Base-by-base conservation (phyloP, 1,140 invertebrate genomes). In the Drosophila sp. region DNA sequence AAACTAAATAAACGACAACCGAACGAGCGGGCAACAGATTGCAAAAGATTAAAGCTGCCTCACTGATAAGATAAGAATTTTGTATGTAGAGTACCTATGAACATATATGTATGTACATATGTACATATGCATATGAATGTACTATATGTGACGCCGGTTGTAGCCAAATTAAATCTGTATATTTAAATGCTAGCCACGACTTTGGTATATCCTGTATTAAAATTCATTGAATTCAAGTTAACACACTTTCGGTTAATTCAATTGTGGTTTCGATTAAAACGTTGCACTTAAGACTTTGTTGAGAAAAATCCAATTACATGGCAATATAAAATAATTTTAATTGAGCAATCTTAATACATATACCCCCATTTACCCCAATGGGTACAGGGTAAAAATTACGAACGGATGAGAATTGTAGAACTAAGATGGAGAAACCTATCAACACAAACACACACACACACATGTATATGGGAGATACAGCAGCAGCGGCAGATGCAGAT, bases 1-100 rank as follows among this genome's bases (percentile, higher is more conserved):
- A 17, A 38, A 62, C 44, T 50, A 50, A 50, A 17, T 11, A 50
- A 50, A 38, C 3, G 10, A 3, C 35, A 38, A 50, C 44, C 23
- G 10, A 50, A 50, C 23, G 44, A 50, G 27, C 23, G 44, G 7
- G 41, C 60, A 62, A 33, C 41, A 62, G 60, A 62, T 73, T 73
- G 71, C 71, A 60, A 73, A 73, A 73, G 71, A 73, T 73, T 73
- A 73, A 40, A 63, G 23, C 44, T 50, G 44, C 4, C 60, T 32
- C 60, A 54, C 23, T 27, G 71, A 73, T 73, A 66, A 73, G 71
- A 73, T 73, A 73, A 62, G 55, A 30, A 33, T 8, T 55, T 6
- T 47, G 44, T 25, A 27, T 47, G 44, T 47, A 4, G 40, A 41
- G 40, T 17, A n/a, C 3, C 40, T 41, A 41, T 41, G 35, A 38